Evolutionary conservation across 1,140 invertebrate genomes (phyloP).

Genomic region (Neotoxoptera formosana): DNA sequence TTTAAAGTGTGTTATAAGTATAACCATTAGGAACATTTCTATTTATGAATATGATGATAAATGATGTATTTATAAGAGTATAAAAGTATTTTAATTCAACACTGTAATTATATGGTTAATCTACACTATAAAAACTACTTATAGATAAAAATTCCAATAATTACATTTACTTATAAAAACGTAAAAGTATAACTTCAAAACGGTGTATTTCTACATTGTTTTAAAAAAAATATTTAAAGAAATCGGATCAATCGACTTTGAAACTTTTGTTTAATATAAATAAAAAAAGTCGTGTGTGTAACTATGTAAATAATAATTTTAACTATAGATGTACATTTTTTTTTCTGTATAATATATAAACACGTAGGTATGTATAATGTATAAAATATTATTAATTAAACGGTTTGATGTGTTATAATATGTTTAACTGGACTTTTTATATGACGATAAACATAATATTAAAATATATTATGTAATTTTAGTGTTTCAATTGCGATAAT

Average conservation of each 20-base stretch:
- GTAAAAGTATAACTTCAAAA: neutral
- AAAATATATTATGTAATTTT: too few relatives aligned
- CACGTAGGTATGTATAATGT: too few relatives aligned
- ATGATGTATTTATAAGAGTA: neutral
- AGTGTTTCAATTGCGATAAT: too few relatives aligned
- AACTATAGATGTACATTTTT: neutral
- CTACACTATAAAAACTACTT: neutral
- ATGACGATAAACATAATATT: too few relatives aligned
- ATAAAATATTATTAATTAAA: neutral
- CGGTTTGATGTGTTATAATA: neutral
- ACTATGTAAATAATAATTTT: neutral
- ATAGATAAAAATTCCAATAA: neutral
- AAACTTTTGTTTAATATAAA: neutral
- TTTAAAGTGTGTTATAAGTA: neutral
- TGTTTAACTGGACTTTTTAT: too few relatives aligned
- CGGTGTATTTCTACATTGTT: neutral
- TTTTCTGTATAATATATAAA: neutral
- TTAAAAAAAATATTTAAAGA: neutral
- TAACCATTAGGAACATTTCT: neutral
- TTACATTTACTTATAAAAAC: neutral
- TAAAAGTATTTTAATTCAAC: neutral
- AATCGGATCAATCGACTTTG: neutral
- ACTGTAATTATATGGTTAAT: neutral
- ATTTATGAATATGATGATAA: neutral
- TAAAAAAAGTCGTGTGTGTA: neutral